These are phyloP conservation scores for Amphipyra berbera DNA, from an alignment of 2,888 invertebrate species.

Conservation along the genomic window DNA sequence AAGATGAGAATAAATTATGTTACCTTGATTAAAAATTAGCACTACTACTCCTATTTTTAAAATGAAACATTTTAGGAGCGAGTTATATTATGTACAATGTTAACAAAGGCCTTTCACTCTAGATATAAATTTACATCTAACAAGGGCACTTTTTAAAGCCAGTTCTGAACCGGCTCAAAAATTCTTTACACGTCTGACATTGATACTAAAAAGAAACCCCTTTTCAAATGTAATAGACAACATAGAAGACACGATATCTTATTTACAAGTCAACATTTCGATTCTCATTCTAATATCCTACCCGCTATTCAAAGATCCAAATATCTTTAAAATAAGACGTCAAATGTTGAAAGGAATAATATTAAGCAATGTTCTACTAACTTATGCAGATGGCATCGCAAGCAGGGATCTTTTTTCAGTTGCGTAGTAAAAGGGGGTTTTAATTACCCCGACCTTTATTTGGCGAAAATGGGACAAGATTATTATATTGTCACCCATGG, in stretches of 20 bases:
- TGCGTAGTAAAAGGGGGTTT: constrained; percentile 35
- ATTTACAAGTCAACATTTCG: constrained; percentile 55
- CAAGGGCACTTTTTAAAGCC: constrained; percentile 45
- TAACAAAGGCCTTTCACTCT: constrained; percentile 28
- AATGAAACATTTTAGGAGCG: constrained; percentile 13
- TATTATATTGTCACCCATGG: constrained; percentile 49
- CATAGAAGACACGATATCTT: constrained; percentile 51
- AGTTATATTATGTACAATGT: constrained; percentile 25
- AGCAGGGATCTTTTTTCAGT: constrained; percentile 39
- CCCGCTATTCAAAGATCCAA: constrained; percentile 42
- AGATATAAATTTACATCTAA: constrained; percentile 35
- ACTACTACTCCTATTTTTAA: constrained; percentile 14
- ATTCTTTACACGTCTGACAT: constrained; percentile 56
- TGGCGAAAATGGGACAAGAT: constrained; percentile 53
- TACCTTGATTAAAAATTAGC: constrained; percentile 27
- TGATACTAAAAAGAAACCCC: constrained; percentile 58
- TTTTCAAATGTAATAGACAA: constrained; percentile 61
- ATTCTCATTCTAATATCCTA: constrained; percentile 43
- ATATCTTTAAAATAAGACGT: constrained; percentile 33
- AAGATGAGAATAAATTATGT: constrained; percentile 19
- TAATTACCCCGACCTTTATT: constrained; percentile 47
- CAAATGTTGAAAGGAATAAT: constrained; percentile 25
- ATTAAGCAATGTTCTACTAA: constrained; percentile 32
- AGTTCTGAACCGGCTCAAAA: constrained; percentile 43
- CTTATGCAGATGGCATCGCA: constrained; percentile 29